Evolutionary conservation across 1,140 invertebrate species (phyloP).

Genomic region (Drosophila serrata): DNA sequence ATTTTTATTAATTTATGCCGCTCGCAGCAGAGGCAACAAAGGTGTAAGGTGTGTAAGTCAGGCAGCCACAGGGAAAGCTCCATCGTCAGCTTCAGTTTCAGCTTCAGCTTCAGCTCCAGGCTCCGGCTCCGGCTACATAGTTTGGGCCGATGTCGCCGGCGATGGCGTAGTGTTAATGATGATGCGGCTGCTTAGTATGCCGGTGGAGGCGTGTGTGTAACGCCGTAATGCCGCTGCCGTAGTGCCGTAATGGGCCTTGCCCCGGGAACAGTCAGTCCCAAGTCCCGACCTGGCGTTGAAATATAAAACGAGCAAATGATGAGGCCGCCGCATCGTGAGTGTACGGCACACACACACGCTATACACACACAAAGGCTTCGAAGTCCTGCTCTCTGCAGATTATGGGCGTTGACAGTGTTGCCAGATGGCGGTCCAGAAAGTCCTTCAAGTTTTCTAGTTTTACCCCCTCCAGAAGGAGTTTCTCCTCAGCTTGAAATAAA

Average conservation of each 20-base stretch:
- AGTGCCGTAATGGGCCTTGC: constrained; percentile 54
- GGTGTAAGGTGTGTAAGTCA: constrained; percentile 55
- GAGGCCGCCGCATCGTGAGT: constrained; percentile 49
- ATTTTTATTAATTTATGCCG: constrained; percentile 85
- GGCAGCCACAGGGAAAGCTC: constrained; percentile 35
- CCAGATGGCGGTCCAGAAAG: constrained; percentile 36
- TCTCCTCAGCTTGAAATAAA: not conserved
- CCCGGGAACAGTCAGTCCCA: constrained; percentile 10
- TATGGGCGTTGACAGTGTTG: constrained; percentile 59
- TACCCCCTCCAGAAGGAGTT: not conserved
- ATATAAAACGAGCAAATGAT: constrained; percentile 81
- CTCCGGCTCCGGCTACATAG: constrained; percentile 34
- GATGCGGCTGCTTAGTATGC: constrained; percentile 77
- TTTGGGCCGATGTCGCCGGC: constrained; percentile 35
- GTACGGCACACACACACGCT: constrained; percentile 11
- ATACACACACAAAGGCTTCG: constrained; percentile 4
- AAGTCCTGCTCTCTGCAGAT: constrained; percentile 52
- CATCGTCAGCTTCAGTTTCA: not conserved
- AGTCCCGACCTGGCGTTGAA: constrained; percentile 49
- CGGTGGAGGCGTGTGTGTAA: constrained; percentile 48
- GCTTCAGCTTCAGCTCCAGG: constrained; percentile 30
- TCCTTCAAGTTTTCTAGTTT: constrained; percentile 7
- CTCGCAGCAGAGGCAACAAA: constrained; percentile 60
- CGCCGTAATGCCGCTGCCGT: constrained; percentile 49
- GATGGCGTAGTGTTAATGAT: constrained; percentile 59